Base-by-base conservation (phyloP, 2,113 vertebrate genomes). In the Thomomys bottae region DNA sequence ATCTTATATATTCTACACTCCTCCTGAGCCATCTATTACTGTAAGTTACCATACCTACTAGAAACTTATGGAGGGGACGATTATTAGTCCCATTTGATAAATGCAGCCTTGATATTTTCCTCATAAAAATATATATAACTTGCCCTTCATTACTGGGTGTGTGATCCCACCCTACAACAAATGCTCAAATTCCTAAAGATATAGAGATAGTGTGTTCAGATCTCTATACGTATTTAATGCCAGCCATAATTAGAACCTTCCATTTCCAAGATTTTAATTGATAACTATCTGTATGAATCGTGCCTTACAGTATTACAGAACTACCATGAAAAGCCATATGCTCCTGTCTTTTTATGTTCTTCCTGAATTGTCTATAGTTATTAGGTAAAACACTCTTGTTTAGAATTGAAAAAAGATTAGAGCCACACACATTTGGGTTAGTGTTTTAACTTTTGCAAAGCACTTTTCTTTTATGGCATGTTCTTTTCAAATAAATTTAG, bases 391-490 rank as follows among this genome's bases (percentile, higher is more conserved):
- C 8, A 0, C 24, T 14, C 8, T 89, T 87, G 73, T 36, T 40
- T 40, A 40, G 42, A 63, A 15, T 89, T 89, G 63, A 95, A 83
- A 86, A 34, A 54, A 90, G n/a, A 90, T 68, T 10, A 63, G 23
- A 36, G 68, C 32, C 77, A 77, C 9, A 72, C 61, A 54, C 12
- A 68, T 36, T 80, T 54, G 4, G n/a, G 49, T 75, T 23, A 40
- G 21, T 23, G 12, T 36, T 87, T 67, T 73, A 42, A 59, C 1
- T 89, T 72, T 91, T 81, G 57, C 45, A 66, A 59, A 82, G 20
- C 4, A 45, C 24, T 84, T 84, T 75, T 42, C 40, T 78, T 75
- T 73, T 45, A 67, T 59, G 17, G 49, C 42, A 6, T 67, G 18
- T 77, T 85, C 61, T 40, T 11, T 10, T 81, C 24, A 64, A 20